Conservation (phyloP, 1,140 invertebrate genomes). For the Euglossa dilemma region DNA sequence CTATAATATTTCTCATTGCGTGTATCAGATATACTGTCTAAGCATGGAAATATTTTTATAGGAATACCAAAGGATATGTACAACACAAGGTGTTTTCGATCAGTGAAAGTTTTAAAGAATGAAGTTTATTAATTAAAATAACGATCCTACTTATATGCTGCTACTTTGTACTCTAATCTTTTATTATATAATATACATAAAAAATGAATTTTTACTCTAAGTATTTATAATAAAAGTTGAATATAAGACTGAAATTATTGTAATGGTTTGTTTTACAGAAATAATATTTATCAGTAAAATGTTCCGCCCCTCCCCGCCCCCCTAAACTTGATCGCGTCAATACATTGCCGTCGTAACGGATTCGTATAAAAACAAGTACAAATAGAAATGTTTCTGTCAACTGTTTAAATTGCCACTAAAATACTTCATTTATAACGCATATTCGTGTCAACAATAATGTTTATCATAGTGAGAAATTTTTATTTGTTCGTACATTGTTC, state of each 20-base stretch:
- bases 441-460: conserved; percentile 19
- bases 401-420: conserved; percentile 27
- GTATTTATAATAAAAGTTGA: background rate
- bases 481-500: too few relatives aligned
- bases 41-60: background rate
- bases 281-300: conserved; percentile 35
- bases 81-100: background rate
- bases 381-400: conserved; percentile 41
- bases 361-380: conserved; percentile 12
- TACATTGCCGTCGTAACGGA: conserved; percentile 5
- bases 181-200: background rate
- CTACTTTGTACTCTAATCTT: background rate
- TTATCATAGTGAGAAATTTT: background rate
- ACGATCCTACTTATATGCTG: background rate
- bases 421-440: background rate
- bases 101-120: background rate
- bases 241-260: background rate
- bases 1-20: background rate
- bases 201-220: background rate
- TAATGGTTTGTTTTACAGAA: background rate
- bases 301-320: background rate
- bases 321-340: background rate
- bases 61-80: background rate
- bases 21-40: too few relatives aligned
- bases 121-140: background rate